Base-by-base conservation (phyloP, 1,140 invertebrate species). In the Sycobia sp. region DNA sequence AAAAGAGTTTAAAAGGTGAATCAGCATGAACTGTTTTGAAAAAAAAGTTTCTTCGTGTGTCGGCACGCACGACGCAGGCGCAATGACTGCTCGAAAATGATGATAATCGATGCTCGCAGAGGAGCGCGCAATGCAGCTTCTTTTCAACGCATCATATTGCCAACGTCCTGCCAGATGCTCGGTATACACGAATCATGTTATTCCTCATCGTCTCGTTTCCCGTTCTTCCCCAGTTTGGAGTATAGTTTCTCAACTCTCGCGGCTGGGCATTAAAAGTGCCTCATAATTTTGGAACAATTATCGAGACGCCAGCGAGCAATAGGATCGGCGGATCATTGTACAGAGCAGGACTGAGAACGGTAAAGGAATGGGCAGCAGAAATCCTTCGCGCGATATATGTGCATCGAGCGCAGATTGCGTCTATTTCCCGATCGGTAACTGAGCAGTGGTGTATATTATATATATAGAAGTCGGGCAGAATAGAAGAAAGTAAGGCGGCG, bases 231-330 rank as follows among this genome's bases (percentile, higher is more conserved):
- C 23, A 13, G 13, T 16, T 22, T 54, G 50, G 25, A 61, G 49
- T 34, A 39, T 25, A 56, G n/a, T n/a, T n/a, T n/a, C n/a, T n/a
- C n/a, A 57, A 14, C 44, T 55, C n/a, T n/a, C 32, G 32, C 38
- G 46, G 59, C 65, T 39, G 29, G 38, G 58, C 46, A n/a, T n/a
- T 43, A 61, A 71, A 71, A 67, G 53, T 67, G 67, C 65, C 69
- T 68, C 78, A 73, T 78, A 78, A 79, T 78, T 75, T 76, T 60
- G 62, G 53, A 60, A 66, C 72, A 74, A 77, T 78, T 77, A 75
- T n/a, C n/a, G 68, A 73, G 57, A 50, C 8, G 41, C 9, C 41
- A 44, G 16, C 39, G 13, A 10, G 16, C 49, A 47, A 59, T 43
- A 16, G 29, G 36, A 3, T 18, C n/a, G 41, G 20, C 14, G 7